These are phyloP conservation scores for Lepilemur ruficaudatus DNA, from an alignment of 2,797 vertebrate species.

Conservation along the genomic window DNA sequence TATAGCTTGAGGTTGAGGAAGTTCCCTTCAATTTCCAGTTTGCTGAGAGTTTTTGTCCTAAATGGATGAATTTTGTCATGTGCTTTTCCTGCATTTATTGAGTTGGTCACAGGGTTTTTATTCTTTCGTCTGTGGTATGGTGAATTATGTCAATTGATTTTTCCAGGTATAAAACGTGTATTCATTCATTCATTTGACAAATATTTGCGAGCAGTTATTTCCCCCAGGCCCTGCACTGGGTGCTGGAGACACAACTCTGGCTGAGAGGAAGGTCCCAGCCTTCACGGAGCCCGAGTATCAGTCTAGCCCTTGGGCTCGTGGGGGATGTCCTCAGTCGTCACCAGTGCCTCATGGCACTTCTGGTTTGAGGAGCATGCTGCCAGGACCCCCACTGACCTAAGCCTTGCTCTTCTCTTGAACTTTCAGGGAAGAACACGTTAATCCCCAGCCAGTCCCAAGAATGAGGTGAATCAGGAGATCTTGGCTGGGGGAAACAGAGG, in stretches of 20 bases:
- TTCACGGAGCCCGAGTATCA: not conserved
- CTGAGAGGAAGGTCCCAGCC: rapidly evolving
- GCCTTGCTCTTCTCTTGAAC: not conserved
- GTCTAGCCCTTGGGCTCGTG: not conserved
- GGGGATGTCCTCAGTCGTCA: not conserved
- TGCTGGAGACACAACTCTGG: not conserved
- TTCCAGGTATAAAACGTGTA: not conserved
- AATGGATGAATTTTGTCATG: not conserved
- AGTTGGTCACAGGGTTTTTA: not conserved
- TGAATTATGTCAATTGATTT: not conserved
- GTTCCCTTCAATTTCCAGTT: not conserved
- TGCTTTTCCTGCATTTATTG: not conserved
- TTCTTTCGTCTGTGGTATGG: not conserved
- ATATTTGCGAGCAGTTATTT: not conserved
- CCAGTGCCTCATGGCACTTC: not conserved
- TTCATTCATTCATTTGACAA: not conserved
- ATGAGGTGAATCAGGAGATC: not conserved
- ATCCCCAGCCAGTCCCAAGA: too few relatives aligned
- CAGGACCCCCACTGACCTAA: not conserved
- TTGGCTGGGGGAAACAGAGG: not conserved
- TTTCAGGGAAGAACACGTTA: too few relatives aligned
- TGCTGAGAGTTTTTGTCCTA: not conserved
- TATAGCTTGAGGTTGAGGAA: not conserved
- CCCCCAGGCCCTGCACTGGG: not conserved
- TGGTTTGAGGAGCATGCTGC: not conserved